These are phyloP conservation scores for Embidobia sp. DNA, from an alignment of 2,888 invertebrate genomes.

Conservation along the genomic window DNA sequence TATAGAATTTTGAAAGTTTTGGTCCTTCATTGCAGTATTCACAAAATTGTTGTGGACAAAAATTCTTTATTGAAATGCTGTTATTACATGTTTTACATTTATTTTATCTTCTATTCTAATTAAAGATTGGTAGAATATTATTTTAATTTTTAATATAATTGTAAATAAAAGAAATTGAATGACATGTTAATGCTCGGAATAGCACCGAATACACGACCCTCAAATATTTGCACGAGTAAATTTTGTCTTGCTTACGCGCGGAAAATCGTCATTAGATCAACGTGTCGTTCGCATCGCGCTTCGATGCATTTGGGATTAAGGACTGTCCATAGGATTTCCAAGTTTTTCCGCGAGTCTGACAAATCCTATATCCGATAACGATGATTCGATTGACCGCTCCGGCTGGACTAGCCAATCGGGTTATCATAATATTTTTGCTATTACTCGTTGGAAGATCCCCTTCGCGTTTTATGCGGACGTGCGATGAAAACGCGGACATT, in stretches of 20 bases:
- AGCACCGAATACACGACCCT: constrained; percentile 28
- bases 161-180: no score
- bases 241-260: constrained; percentile 58
- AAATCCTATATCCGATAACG: constrained; percentile 80
- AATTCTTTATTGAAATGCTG: no score
- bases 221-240: constrained; percentile 22
- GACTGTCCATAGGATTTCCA: constrained; percentile 70
- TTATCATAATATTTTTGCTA: constrained; percentile 81
- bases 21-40: no score
- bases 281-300: constrained; percentile 61
- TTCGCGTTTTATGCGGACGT: constrained; percentile 62
- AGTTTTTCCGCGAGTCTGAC: constrained; percentile 73
- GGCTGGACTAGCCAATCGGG: constrained; percentile 75
- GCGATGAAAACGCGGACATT: constrained; percentile 55
- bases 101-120: no score
- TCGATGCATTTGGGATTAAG: constrained; percentile 77
- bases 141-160: no score
- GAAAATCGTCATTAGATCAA: constrained; percentile 77
- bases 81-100: no score
- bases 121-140: no score
- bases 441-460: constrained; percentile 70
- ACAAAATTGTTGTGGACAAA: no score
- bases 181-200: neutral
- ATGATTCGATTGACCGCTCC: constrained; percentile 78
- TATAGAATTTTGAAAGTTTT: no score